Base-by-base conservation (phyloP, 1,140 invertebrate genomes). In the Heterodera carotae region DNA sequence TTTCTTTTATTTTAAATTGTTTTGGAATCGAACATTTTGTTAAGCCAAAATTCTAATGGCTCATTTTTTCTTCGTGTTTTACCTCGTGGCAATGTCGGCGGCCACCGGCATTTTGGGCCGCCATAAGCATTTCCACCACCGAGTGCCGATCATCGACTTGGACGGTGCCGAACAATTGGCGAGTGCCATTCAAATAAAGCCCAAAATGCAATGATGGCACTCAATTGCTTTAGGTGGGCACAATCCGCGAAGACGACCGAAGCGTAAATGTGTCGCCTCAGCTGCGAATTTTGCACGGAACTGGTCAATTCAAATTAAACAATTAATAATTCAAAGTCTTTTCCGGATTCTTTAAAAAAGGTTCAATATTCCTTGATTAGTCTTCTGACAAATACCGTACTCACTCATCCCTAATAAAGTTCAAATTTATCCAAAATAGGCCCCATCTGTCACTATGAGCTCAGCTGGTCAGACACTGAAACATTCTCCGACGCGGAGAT, bases 181-280 rank as follows among this genome's bases (percentile, higher is more conserved):
- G 48, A 56, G 48, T 56, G 48, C 48, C 48, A 56, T 22, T 56
- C 22, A 22, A 56, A 56, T 5, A 56, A 22, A 5, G 1, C 48
- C 5, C 48, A 56, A 43, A 43, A 43, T 43, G 15, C 22, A 56
- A 56, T 22, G 5, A 56, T 56, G 48, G 15, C 18, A 56, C 5
- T 43, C 12, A 56, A 56, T 56, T 56, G 1, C 18, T 4, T 56
- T 18, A 56, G 48, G 77, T 88, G 22, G 85, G 86, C 48, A 79
- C 79, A 36, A 77, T 86, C 22, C 78, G 82, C 15, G 85, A 86
- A 67, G 85, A 86, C 76, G 84, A 86, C 69, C 78, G 76, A 31
- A 72, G 82, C 18, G 80, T 86, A 48, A 81, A 62, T 36, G 78
- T 88, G n/a, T 88, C 86, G n/a, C 85, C 85, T 6, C 78, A 82